phyloP scores from a whole-genome alignment of 1,140 invertebrate genomes.

The Drosophila arizonae region DNA sequence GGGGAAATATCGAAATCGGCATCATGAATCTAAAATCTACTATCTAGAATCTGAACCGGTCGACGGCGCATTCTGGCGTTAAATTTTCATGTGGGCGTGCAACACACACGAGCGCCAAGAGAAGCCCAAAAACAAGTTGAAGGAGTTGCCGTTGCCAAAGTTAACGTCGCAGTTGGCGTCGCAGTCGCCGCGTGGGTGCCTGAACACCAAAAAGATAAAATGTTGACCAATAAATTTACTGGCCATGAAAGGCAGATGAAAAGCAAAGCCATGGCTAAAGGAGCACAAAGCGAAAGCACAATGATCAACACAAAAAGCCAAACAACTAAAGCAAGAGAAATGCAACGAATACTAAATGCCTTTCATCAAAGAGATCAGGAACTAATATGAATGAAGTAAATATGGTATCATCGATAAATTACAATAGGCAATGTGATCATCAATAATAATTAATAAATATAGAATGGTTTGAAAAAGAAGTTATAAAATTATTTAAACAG shows the following conservation, averaged over 20 bases:
- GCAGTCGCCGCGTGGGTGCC: constrained; percentile 35
- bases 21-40: constrained; percentile 38
- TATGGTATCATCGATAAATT: too few species aligned
- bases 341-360: constrained; percentile 47
- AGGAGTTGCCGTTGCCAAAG: constrained; percentile 36
- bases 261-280: constrained; percentile 44
- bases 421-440: too few species aligned
- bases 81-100: constrained; percentile 73
- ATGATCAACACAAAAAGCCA: constrained; percentile 50
- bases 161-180: constrained; percentile 8
- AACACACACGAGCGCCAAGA: constrained; percentile 20
- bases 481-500: too few species aligned
- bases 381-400: too few species aligned
- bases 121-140: constrained; percentile 61
- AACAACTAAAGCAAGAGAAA: neutral
- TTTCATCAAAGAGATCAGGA: neutral
- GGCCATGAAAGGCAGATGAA: constrained; percentile 62
- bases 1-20: constrained; percentile 30
- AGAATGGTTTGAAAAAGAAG: too few species aligned
- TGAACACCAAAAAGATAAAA: constrained; percentile 59
- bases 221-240: constrained; percentile 77
- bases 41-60: constrained; percentile 44
- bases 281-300: constrained; percentile 46
- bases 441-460: too few species aligned
- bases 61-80: constrained; percentile 68